Conservation (phyloP, 2,888 invertebrate species). For the Neoscelio sp. region DNA sequence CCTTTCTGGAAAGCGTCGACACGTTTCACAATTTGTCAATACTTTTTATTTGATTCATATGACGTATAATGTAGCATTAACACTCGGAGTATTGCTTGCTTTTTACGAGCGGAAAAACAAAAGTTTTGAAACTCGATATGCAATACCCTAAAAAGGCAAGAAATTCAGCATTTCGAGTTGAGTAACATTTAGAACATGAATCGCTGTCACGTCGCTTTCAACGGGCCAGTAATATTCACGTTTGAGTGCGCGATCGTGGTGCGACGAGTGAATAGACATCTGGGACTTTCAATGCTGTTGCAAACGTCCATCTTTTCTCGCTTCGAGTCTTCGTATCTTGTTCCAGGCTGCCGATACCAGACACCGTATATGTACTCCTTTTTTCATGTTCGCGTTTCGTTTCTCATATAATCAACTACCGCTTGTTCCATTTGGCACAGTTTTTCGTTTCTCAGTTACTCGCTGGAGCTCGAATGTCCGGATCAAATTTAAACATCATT, state of each 20-base stretch:
- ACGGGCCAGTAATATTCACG: constrained; percentile 59
- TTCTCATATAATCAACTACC: constrained; percentile 52
- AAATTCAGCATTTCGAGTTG: constrained; percentile 46
- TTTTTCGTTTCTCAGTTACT: constrained; percentile 54
- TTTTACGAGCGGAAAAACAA: constrained; percentile 29
- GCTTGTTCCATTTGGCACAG: constrained; percentile 46
- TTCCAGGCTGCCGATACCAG: constrained; percentile 59
- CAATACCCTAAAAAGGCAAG: constrained; percentile 46
- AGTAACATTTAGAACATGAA: constrained; percentile 60
- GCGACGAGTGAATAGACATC: constrained; percentile 43
- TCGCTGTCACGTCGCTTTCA: constrained; percentile 60
- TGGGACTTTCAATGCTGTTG: constrained; percentile 33
- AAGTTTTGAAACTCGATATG: constrained; percentile 41
- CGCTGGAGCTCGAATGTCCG: constrained; percentile 20
- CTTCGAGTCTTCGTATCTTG: constrained; percentile 60
- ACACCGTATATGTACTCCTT: constrained; percentile 42
- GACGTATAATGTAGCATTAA: constrained; percentile 28
- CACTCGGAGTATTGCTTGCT: neutral
- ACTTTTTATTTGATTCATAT: constrained; percentile 14
- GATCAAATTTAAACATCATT: constrained; percentile 39
- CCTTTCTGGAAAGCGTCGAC: too few relatives aligned
- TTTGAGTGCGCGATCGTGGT: constrained; percentile 59
- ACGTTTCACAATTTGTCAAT: constrained; percentile 1
- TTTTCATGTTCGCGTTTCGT: constrained; percentile 58
- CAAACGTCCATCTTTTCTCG: constrained; percentile 59